phyloP scores from a whole-genome alignment of 2,113 vertebrate genomes.

The Nycticebus coucang region DNA sequence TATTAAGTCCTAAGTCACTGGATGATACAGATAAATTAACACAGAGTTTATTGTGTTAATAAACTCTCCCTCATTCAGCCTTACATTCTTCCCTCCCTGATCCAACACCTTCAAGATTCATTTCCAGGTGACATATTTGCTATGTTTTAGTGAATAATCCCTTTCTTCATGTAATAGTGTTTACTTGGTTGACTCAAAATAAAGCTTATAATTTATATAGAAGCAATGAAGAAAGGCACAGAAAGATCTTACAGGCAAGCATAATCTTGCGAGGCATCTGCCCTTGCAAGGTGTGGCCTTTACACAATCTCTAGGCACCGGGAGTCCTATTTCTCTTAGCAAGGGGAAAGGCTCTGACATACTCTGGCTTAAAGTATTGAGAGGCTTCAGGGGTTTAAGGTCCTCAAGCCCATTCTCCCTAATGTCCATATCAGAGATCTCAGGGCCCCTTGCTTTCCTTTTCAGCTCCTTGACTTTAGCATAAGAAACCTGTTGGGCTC shows the following conservation, averaged over 20 bases:
- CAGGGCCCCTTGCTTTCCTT: background rate
- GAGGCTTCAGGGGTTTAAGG: background rate
- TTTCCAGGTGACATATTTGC: background rate
- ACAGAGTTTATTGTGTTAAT: background rate
- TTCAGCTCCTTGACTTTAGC: background rate
- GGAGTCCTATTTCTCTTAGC: background rate
- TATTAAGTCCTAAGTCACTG: background rate
- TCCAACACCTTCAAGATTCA: background rate
- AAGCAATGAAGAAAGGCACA: background rate
- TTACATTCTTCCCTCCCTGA: background rate
- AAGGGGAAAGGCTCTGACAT: background rate
- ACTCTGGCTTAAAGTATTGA: background rate
- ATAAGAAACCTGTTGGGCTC: background rate
- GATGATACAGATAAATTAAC: background rate
- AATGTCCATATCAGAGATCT: background rate
- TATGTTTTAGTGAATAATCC: constrained; percentile 39
- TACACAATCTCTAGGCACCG: background rate
- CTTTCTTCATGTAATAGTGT: constrained; percentile 41
- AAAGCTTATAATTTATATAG: constrained; percentile 45
- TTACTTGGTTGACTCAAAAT: constrained; percentile 19
- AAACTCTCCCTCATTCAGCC: background rate
- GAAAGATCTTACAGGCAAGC: background rate
- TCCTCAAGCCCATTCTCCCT: background rate
- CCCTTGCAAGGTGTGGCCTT: background rate
- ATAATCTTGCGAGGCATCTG: constrained; percentile 45